A percentile compares a stretch with the other conserved stretches of the same genome.
Conservation (phyloP, 92 coral and sea anemone genomes). For the Palythoa caribaeorum region DNA sequence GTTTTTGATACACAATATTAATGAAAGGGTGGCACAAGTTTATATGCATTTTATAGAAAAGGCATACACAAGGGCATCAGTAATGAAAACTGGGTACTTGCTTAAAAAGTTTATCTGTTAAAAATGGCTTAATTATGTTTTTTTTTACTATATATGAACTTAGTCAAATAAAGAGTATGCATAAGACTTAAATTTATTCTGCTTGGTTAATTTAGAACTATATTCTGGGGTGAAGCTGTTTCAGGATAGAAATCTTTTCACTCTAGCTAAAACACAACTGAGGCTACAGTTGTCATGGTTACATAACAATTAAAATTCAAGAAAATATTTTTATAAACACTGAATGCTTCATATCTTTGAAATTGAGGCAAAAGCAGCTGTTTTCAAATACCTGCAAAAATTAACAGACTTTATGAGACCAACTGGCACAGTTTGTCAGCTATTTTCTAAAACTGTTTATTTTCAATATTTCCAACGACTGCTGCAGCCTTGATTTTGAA, state of each 20-base stretch:
- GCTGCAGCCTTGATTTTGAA: no score
- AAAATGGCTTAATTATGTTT: not conserved
- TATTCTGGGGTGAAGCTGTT: not conserved
- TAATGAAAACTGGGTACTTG: not conserved
- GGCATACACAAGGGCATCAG: not conserved
- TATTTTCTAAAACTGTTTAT: not conserved
- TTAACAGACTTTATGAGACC: conserved; percentile 2
- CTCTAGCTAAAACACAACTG: conserved; percentile 5
- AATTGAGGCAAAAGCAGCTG: conserved; percentile 5
- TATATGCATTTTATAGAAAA: not conserved
- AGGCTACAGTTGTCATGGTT: conserved; percentile 1
- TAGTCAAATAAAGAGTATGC: not conserved
- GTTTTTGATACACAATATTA: not conserved
- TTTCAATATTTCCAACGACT: no score
- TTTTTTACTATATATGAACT: not conserved
- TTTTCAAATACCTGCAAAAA: not conserved
- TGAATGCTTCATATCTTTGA: not conserved
- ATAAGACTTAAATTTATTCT: not conserved
- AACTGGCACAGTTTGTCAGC: not conserved
- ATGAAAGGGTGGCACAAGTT: not conserved
- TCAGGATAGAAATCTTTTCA: not conserved
- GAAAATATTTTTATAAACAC: not conserved
- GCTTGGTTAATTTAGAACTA: not conserved
- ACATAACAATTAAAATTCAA: not conserved
- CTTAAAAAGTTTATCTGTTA: conserved; percentile 1